Percentiles rank a stretch among this genome's conserved stretches.
Evolutionary conservation across 1,140 invertebrate genomes (phyloP).

Genomic region (Leptopilina boulardi): DNA sequence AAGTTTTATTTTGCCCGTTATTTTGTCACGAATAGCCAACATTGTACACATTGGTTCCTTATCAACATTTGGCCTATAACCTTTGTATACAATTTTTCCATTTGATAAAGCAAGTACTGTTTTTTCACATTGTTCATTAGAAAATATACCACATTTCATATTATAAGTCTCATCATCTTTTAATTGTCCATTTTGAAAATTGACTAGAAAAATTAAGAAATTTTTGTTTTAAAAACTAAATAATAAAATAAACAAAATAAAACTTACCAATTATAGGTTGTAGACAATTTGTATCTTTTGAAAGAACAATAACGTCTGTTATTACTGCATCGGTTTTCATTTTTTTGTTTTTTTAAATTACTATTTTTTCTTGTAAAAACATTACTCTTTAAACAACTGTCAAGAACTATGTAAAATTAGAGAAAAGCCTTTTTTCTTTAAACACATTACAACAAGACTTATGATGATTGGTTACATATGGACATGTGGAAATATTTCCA

Average conservation of each 20-base stretch:
- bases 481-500: too few relatives aligned
- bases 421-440: too few relatives aligned
- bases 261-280: slow-evolving; percentile 20
- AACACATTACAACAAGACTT: too few relatives aligned
- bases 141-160: slow-evolving; percentile 66
- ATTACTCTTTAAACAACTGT: too few relatives aligned
- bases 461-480: too few relatives aligned
- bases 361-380: too few relatives aligned
- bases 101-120: slow-evolving; percentile 66
- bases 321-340: slow-evolving; percentile 12
- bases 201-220: slow-evolving; percentile 56
- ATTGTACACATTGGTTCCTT: slow-evolving; percentile 64
- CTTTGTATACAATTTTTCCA: slow-evolving; percentile 69
- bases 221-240: too few relatives aligned
- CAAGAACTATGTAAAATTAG: too few relatives aligned
- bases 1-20: slow-evolving; percentile 65
- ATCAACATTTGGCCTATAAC: slow-evolving; percentile 60
- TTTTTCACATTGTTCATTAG: slow-evolving; percentile 58
- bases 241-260: neutral
- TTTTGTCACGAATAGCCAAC: slow-evolving; percentile 70
- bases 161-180: slow-evolving; percentile 63
- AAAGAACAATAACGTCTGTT: neutral
- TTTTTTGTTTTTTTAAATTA: neutral
- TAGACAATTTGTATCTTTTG: neutral
- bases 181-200: slow-evolving; percentile 69